Evolutionary conservation across 2,888 invertebrate species (phyloP).

Genomic region (Dolichopus griseipennis): DNA sequence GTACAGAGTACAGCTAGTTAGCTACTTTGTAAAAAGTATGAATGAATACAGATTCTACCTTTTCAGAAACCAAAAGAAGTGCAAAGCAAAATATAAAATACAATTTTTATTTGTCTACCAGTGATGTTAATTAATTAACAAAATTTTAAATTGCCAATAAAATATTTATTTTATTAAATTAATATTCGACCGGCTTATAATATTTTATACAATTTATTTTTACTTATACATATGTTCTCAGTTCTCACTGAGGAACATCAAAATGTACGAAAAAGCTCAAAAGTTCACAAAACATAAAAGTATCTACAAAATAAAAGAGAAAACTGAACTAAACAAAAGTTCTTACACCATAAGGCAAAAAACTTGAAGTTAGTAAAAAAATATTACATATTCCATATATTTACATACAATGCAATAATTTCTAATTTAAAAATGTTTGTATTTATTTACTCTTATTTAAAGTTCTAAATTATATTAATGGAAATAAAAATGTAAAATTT

Average conservation of each 20-base stretch:
- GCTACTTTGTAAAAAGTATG: not conserved
- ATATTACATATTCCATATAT: no score
- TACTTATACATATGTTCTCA: no score
- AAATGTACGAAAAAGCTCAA: constrained; percentile 4
- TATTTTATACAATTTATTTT: not conserved
- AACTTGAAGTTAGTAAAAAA: not conserved
- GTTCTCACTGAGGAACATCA: not conserved
- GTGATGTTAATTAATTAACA: not conserved
- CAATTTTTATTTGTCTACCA: not conserved
- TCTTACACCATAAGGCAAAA: not conserved
- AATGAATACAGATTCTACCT: not conserved
- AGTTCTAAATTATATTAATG: not conserved
- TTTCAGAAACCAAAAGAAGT: not conserved
- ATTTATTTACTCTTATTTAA: no score
- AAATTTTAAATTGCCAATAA: not conserved
- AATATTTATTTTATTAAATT: not conserved
- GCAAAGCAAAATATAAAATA: not conserved
- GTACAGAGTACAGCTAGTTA: no score
- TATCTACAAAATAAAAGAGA: not conserved
- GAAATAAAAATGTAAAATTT: not conserved
- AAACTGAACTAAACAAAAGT: not conserved
- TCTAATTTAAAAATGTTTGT: no score
- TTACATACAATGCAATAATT: no score
- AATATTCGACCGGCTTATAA: not conserved
- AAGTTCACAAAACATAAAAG: constrained; percentile 6